These are phyloP conservation scores for Ailurus styani DNA, from an alignment of 2,113 vertebrate genomes.

Conservation along the genomic window DNA sequence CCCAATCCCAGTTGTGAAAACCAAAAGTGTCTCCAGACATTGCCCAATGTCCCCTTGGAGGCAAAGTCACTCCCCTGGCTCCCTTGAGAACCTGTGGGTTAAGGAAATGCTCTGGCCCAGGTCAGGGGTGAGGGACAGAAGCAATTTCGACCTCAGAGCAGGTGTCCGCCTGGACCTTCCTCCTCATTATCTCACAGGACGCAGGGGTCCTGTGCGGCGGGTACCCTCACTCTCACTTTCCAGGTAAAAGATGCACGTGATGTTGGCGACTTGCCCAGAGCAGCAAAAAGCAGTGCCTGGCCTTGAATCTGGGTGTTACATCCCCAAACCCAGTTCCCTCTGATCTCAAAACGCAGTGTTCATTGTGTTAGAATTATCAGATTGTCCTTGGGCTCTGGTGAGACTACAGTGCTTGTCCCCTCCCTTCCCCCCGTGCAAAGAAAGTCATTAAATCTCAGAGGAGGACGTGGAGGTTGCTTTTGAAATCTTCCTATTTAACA, in stretches of 20 bases:
- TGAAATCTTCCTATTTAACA: background rate
- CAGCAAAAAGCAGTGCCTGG: background rate
- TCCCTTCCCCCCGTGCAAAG: background rate
- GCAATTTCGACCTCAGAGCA: background rate
- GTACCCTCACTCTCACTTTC: background rate
- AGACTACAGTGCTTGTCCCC: background rate
- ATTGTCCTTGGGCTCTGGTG: background rate
- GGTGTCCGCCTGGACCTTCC: background rate
- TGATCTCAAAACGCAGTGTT: background rate
- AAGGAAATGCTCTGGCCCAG: background rate
- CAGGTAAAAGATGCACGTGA: background rate
- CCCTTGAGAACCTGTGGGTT: background rate
- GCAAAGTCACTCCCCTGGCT: too few relatives aligned
- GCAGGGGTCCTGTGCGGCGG: background rate
- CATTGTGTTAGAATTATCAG: background rate
- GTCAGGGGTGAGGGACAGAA: background rate
- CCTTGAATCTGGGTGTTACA: background rate
- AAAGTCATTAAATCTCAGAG: background rate
- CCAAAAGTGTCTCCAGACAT: background rate
- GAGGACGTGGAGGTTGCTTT: background rate
- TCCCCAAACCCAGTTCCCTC: background rate
- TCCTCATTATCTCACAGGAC: background rate
- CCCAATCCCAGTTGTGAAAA: background rate
- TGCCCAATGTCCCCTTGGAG: background rate
- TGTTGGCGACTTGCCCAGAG: background rate